phyloP scores from a whole-genome alignment of 2,113 vertebrate species.

The Zapus hudsonius region DNA sequence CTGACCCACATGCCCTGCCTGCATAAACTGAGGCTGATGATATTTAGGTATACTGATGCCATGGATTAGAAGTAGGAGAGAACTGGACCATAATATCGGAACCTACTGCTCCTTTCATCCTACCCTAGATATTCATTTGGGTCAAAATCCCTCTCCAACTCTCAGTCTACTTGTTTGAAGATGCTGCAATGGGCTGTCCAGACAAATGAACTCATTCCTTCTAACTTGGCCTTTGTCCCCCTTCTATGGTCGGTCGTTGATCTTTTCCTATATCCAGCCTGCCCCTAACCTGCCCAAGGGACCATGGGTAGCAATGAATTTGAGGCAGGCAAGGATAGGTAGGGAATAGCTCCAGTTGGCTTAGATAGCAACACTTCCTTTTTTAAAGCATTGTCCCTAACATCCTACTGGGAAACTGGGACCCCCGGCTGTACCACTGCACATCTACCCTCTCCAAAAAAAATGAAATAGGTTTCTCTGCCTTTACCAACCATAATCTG shows the following conservation, averaged over 20 bases:
- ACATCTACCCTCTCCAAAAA: no score
- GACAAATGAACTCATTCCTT: not conserved
- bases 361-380: no score
- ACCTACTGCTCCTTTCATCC: not conserved
- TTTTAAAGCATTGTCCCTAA: no score
- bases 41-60: not conserved
- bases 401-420: no score
- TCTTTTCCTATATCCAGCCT: slow-evolving; percentile 24
- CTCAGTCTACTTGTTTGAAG: slow-evolving; percentile 33
- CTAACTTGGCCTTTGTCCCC: not conserved
- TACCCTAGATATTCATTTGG: not conserved
- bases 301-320: not conserved
- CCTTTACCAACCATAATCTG: no score
- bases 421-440: no score
- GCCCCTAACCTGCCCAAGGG: slow-evolving; percentile 5
- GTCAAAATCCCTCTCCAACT: not conserved
- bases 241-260: not conserved
- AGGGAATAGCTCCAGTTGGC: no score
- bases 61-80: not conserved
- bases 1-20: not conserved
- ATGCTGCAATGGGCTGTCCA: not conserved
- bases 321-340: no score
- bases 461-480: no score
- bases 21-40: not conserved
- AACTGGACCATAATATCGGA: not conserved